Base-by-base conservation (phyloP, 2,113 vertebrate genomes). In the Cyprinus carpio region DNA sequence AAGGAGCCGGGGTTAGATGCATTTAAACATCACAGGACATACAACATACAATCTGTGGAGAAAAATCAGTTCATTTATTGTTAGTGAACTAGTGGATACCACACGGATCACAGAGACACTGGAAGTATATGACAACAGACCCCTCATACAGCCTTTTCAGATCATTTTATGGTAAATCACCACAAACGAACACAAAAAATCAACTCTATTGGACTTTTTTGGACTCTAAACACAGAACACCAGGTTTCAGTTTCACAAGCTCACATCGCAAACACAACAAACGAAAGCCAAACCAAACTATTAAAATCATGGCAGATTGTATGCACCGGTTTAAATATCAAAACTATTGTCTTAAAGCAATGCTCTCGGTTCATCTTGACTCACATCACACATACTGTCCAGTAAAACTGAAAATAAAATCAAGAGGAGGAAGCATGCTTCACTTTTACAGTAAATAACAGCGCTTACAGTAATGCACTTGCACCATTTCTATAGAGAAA, bases 231-330 rank as follows among this genome's bases (percentile, higher is more conserved):
- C 29, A 43, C 20, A 43, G 12, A 20, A 56, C 34, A 9, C 10
- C 40, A 43, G 5, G 15, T 78, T 40, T 34, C 18, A 23, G 16
- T 13, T 58, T 79, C 58, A 27, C 56, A 79, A 64, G 60, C 60
- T 64, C 60, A 65, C 62, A 15, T 25, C 29, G 2, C 58, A 64
- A 80, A 80, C 31, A 81, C 43, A 27, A 60, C 31, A 60, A 64
- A 62, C 12, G 3, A 18, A 40, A 79, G 10, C 18, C n/a, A 58
- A 81, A 43, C 9, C 51, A 62, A 60, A 29, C 78, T 81, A 81
- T 64, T 8, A 81, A 65, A 64, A 64, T 49, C 49, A 51, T 29
- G 60, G 78, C 78, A 81, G 58, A 81, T 65, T 2, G 29, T 80
- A 65, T 49, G 78, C 58, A 64, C 37, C 1, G 12, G 43, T 58